Base-by-base conservation (phyloP, 2,888 invertebrate species). In the Pseudococcus longispinus region DNA sequence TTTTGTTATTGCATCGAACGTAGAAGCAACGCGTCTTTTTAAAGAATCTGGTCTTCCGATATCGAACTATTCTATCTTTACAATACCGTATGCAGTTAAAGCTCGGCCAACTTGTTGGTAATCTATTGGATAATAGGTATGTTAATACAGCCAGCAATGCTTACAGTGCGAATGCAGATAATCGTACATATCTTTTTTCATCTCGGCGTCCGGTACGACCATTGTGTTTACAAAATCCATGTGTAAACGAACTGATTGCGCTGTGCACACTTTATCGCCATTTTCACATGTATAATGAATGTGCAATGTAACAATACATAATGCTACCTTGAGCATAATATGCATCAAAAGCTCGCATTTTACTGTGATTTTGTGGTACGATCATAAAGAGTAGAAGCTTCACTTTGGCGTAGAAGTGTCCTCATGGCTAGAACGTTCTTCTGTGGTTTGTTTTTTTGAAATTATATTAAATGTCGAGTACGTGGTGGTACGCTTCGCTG, bases 1-100 rank as follows among this genome's bases (percentile, higher is more conserved):
- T 51, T 3, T 15, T 32, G 70, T 4, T 29, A 18, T 18, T 70
- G 70, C 70, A 70, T 70, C 70, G 37, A 37, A 6, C 13, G n/a
- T 1, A 26, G 32, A 70, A 70, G 70, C 20, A 70, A 18, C 29
- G 70, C 70, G 20, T 80, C 65, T 84, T 84, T 84, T 20, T 65
- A 60, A 23, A 84, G 84, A 84, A 84, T 84, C 65, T 60, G 37
- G 84, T 84, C 65, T 65, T 84, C 65, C 84, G 84, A 84, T 84
- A 84, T 60, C 84, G 60, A 84, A 84, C 42, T 65, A 60, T 84
- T 65, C 51, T 60, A 84, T 84, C 84, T 80, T n/a, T 42, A 32
- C 29, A 77, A 77, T 80, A 42, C 23, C 18, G 23, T 9, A 23
- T 74, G 70, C 74, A 74, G 77, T 42, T 80, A 80, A 80, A 80